Base-by-base conservation (phyloP, 2,797 vertebrate species). In the Sylvilagus floridanus region DNA sequence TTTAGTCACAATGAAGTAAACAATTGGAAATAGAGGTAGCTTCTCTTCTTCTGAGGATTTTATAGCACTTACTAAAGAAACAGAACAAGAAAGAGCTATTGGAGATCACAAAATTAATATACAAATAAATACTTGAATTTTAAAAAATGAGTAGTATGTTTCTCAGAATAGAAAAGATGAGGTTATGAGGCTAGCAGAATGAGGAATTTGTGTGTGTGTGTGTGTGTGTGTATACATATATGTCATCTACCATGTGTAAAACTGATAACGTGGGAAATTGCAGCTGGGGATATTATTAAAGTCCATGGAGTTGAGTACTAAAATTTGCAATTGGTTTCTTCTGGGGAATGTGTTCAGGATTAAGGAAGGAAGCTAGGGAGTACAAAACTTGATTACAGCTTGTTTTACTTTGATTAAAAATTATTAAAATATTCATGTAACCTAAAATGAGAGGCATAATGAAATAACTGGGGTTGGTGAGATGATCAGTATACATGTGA, bases 321-420 rank as follows among this genome's bases (percentile, higher is more conserved):
- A 32, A 42, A n/a, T 73, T 37, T 79, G 24, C 30, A 65, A 0
- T 24, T 62, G 5, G 30, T 68, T 85, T 82, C 26, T 5, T 62
- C 30, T 88, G 84, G 32, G 50, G 50, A 66, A 62, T 62, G 28
- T 66, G 63, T 68, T 82, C 2, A 10, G 47, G 62, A 66, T 37
- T 30, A 60, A 30, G 63, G 35, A 85, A 73, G 1, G 86, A 90
- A 84, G 30, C 28, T 89, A 66, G 37, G 66, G 12, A 72, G 21
- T 82, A 63, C 9, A 71, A n/a, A 37, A 78, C 88, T 91, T 78
- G 37, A 65, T 83, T 63, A n/a, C 68, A n/a, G 82, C 60, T 88
- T 77, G 5, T 91, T 73, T 91, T 78, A 72, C 3, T 65, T 63
- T 62, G 82, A 66, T 83, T 78, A 86, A 87, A 60, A 89, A 50